A percentile compares a stretch with the other conserved stretches of the same genome.
phyloP scores from a whole-genome alignment of 1,140 invertebrate genomes.

The Zaprionus taronus region DNA sequence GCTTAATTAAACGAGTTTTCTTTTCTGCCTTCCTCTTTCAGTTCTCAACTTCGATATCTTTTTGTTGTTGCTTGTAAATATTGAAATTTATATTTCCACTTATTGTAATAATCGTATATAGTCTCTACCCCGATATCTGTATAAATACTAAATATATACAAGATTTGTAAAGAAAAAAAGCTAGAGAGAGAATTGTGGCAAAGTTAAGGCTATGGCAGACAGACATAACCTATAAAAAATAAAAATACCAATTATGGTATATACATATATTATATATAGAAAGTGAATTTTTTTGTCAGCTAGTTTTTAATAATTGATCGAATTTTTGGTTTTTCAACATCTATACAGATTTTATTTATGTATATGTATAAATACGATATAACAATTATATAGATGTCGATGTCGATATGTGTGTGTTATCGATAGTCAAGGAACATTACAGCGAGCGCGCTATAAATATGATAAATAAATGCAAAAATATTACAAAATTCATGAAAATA shows the following conservation, averaged over 20 bases:
- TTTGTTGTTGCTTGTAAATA: slow-evolving; percentile 22
- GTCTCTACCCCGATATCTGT: not conserved
- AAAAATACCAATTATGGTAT: not conserved
- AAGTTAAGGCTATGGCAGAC: slow-evolving; percentile 1
- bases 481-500: not conserved
- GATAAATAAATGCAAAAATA: slow-evolving; percentile 30
- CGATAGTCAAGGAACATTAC: slow-evolving; percentile 19
- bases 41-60: not conserved
- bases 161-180: slow-evolving; percentile 5
- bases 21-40: slow-evolving; percentile 1
- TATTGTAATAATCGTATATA: slow-evolving; percentile 21
- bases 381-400: slow-evolving; percentile 8
- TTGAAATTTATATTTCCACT: slow-evolving; percentile 17
- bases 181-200: slow-evolving; percentile 7
- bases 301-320: slow-evolving; percentile 32
- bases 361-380: not conserved
- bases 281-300: slow-evolving; percentile 12
- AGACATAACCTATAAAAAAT: not conserved
- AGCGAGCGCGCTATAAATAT: slow-evolving; percentile 10
- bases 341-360: not conserved
- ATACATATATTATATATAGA: slow-evolving; percentile 23
- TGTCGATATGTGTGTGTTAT: slow-evolving; percentile 5
- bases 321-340: slow-evolving; percentile 8
- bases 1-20: not conserved
- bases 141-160: slow-evolving; percentile 1